phyloP scores from a whole-genome alignment of 2,888 invertebrate genomes.

The Drosophila percnosoma region DNA sequence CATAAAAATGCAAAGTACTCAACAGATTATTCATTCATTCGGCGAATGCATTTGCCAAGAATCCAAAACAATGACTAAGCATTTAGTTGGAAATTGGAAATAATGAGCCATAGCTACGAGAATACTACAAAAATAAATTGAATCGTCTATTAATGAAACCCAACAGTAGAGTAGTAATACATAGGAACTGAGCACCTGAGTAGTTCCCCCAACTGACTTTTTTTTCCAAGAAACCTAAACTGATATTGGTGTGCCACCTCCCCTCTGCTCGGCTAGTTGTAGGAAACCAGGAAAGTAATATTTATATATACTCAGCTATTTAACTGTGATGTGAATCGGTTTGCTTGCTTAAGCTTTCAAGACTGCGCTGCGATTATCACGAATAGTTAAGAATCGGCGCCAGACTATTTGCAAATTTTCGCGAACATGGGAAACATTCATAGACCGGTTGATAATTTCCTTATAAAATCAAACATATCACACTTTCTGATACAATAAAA shows the following conservation, averaged over 20 bases:
- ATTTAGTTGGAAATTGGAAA: slow-evolving; percentile 22
- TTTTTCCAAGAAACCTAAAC: slow-evolving; percentile 28
- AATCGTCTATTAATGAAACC: slow-evolving; percentile 19
- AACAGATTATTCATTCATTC: slow-evolving; percentile 49
- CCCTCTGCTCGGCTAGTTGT: neutral
- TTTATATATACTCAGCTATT: neutral
- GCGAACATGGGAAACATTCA: slow-evolving; percentile 33
- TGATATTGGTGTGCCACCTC: neutral
- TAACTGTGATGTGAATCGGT: slow-evolving; percentile 24
- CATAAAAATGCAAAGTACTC: slow-evolving; percentile 5
- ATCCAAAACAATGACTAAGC: slow-evolving; percentile 32
- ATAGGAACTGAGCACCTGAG: neutral
- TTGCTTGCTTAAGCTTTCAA: slow-evolving; percentile 31
- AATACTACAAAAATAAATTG: slow-evolving; percentile 1
- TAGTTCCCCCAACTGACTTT: slow-evolving; percentile 6
- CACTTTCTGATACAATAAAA: neutral
- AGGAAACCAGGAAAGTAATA: neutral
- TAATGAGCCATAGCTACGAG: slow-evolving; percentile 12
- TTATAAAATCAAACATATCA: neutral
- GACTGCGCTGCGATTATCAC: slow-evolving; percentile 45
- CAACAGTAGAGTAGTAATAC: neutral
- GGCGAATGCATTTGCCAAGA: slow-evolving; percentile 27
- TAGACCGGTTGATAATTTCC: neutral
- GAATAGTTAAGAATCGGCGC: slow-evolving; percentile 62
- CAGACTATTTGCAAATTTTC: slow-evolving; percentile 46